Conservation (phyloP, 2,888 invertebrate species). For the Hoplodrina blanda region DNA sequence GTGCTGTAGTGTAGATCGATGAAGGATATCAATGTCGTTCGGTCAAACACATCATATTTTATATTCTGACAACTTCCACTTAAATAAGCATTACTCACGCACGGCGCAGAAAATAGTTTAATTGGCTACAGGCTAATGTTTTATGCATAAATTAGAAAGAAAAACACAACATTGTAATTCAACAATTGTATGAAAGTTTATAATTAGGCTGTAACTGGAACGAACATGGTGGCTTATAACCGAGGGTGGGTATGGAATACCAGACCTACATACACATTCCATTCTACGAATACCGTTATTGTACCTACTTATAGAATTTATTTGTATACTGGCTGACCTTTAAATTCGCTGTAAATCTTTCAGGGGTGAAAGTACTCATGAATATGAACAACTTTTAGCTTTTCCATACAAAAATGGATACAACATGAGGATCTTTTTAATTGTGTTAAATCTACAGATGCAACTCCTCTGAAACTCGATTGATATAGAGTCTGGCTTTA, state of each 20-base stretch:
- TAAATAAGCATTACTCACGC: slow-evolving; percentile 30
- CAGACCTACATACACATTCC: too few relatives aligned
- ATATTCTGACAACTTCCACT: slow-evolving; percentile 35
- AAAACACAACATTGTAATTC: neutral
- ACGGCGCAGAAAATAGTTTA: slow-evolving; percentile 16
- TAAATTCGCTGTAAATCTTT: too few relatives aligned
- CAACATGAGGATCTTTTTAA: too few relatives aligned
- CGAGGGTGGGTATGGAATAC: neutral
- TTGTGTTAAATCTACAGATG: too few relatives aligned
- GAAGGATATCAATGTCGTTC: slow-evolving; percentile 37
- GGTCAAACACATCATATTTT: slow-evolving; percentile 36
- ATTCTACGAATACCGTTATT: too few relatives aligned
- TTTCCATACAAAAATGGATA: too few relatives aligned
- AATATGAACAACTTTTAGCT: too few relatives aligned
- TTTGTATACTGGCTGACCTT: too few relatives aligned
- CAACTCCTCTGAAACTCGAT: too few relatives aligned
- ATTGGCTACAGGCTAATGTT: slow-evolving; percentile 11
- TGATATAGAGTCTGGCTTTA: too few relatives aligned
- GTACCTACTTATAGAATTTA: too few relatives aligned
- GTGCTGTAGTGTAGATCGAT: slow-evolving; percentile 52
- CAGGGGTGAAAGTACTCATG: too few relatives aligned
- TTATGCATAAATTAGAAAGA: slow-evolving; percentile 14
- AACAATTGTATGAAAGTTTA: neutral
- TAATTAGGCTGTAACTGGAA: neutral
- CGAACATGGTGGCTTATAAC: slow-evolving; percentile 5